Percentiles rank a stretch among this genome's conserved stretches.
Evolutionary conservation across 1,140 invertebrate genomes (phyloP).

Genomic region (Paraescarpia echinospica): DNA sequence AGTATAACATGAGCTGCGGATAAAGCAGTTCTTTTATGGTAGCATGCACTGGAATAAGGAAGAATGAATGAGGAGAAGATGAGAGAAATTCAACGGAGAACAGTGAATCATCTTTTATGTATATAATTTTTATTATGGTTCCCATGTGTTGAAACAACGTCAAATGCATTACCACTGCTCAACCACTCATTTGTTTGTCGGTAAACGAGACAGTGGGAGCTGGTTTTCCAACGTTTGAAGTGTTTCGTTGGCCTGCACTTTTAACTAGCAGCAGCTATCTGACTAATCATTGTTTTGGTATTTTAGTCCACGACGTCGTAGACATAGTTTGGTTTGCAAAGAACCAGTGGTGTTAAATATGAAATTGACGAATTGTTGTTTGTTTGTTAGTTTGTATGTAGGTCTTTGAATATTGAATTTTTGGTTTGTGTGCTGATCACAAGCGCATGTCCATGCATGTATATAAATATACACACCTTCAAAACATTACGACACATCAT

Average conservation of each 20-base stretch:
- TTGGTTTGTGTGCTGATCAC: neutral
- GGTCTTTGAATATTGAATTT: neutral
- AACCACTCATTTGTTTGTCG: neutral
- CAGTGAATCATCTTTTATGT: too few relatives aligned
- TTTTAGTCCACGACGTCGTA: neutral
- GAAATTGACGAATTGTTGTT: neutral
- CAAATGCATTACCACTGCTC: neutral
- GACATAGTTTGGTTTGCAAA: neutral
- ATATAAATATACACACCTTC: neutral
- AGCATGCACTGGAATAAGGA: neutral
- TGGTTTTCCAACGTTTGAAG: neutral
- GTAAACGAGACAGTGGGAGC: too few relatives aligned
- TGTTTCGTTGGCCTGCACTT: neutral
- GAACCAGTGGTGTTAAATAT: neutral
- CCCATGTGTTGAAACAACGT: neutral
- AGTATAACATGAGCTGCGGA: neutral
- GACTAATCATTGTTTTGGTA: conserved; percentile 6
- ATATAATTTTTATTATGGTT: too few relatives aligned
- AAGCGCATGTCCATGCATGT: neutral
- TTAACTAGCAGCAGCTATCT: neutral
- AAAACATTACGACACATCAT: neutral
- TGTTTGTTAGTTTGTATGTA: neutral
- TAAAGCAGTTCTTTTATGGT: neutral
- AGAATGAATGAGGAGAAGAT: too few relatives aligned
- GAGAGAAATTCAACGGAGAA: too few relatives aligned